Evolutionary conservation across 2,888 invertebrate genomes (phyloP).

Genomic region (Lamproptera curius): DNA sequence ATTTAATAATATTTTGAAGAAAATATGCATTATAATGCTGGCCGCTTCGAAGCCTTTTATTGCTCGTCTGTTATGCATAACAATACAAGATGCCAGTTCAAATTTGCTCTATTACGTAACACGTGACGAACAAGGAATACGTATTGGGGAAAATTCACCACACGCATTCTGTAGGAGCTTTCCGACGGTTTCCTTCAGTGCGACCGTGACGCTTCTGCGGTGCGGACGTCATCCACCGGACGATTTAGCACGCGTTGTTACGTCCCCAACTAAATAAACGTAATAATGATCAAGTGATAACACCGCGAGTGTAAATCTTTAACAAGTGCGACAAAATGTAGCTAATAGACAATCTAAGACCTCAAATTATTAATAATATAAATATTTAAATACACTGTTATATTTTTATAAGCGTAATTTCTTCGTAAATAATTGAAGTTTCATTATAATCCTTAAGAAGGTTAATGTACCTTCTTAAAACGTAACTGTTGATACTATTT

Average conservation of each 20-base stretch:
- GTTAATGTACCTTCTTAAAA: neutral
- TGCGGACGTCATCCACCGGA: neutral
- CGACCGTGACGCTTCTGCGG: neutral
- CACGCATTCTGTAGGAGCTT: constrained; percentile 3
- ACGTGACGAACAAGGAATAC: neutral
- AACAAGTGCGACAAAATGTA: constrained; percentile 1
- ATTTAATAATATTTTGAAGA: neutral
- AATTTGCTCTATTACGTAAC: constrained; percentile 2
- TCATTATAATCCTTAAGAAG: neutral
- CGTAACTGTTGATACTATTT: neutral
- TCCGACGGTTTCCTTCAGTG: constrained; percentile 9
- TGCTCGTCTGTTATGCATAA: too few relatives aligned
- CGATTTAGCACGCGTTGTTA: neutral
- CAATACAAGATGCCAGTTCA: neutral
- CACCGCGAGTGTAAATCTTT: neutral
- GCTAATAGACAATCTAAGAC: neutral
- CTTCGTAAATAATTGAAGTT: neutral
- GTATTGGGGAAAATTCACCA: constrained; percentile 2
- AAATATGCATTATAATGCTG: neutral
- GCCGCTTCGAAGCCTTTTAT: too few relatives aligned
- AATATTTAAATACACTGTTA: neutral
- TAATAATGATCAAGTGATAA: neutral
- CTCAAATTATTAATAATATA: neutral
- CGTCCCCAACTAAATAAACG: neutral
- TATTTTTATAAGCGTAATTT: constrained; percentile 2